Evolutionary conservation across 2,797 vertebrate species (phyloP).

Genomic region (Macropus fuliginosus): DNA sequence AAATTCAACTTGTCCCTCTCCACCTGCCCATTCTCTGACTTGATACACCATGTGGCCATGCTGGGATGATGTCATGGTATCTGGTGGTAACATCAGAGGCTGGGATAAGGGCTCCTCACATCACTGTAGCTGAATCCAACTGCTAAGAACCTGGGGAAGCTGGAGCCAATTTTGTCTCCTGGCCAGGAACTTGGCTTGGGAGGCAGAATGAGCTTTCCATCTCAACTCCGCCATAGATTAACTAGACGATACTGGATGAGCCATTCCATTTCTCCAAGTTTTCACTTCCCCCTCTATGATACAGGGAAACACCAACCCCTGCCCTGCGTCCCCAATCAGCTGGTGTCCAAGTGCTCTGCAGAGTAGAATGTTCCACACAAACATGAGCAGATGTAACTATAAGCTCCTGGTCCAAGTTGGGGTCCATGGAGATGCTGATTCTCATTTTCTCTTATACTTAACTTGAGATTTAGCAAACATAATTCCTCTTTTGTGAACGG

Average conservation of each 20-base stretch:
- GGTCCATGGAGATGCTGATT: background rate
- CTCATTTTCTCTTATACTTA: background rate
- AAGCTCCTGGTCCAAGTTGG: background rate
- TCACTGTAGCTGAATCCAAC: background rate
- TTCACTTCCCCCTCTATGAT: background rate
- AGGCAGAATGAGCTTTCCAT: background rate
- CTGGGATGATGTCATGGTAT: background rate
- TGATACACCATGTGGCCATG: background rate
- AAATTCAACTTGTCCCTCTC: background rate
- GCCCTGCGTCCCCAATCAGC: background rate
- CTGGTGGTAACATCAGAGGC: background rate
- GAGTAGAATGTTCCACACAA: background rate
- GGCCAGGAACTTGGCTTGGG: background rate
- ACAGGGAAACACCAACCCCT: background rate
- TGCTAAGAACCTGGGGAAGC: background rate
- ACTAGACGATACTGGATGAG: background rate
- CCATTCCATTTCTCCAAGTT: background rate
- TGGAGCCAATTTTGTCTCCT: background rate
- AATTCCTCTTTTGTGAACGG: background rate
- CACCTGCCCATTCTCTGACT: background rate
- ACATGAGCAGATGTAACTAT: background rate
- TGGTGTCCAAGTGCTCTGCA: background rate
- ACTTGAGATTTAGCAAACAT: background rate
- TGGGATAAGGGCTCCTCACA: background rate
- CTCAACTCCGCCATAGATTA: background rate